Base-by-base conservation (phyloP, 2,113 vertebrate genomes). In the Grantiella picta region DNA sequence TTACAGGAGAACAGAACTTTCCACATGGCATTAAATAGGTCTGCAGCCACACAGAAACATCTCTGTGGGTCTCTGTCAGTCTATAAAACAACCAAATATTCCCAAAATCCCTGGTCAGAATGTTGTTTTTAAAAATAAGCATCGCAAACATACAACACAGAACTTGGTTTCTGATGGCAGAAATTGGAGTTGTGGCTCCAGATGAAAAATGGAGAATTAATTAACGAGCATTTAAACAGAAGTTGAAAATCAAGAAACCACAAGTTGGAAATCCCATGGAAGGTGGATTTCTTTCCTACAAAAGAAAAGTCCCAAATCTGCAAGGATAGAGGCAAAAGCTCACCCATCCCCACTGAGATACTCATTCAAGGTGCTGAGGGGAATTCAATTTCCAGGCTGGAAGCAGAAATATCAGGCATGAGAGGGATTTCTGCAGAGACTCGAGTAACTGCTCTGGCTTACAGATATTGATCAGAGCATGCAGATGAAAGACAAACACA, bases 401-500 rank as follows among this genome's bases (percentile, higher is more conserved):
- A 33, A 91, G 82, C 72, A 93, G 68, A 89, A 88, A 81, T 64
- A 77, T 18, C 72, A 81, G 89, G 49, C 71, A 17, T 8, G 64
- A 81, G 91, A 86, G 73, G 68, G 82, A 96, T 96, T 94, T 96
- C 88, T 93, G 92, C 80, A 76, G 82, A 88, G 86, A 27, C 78
- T 61, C 27, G 1, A 88, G 69, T 36, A 78, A 91, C 86, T 42
- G 94, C 84, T 79, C 64, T 29, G 87, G 59, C 75, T 96, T 64
- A 66, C 64, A 90, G 92, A 88, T 94, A 94, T 44, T 2, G 92
- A 96, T 94, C 93, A 71, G 90, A 86, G 85, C 92, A 95, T 70
- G 82, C 85, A 91, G 92, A 92, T 88, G 93, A 94, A 97, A 97
- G 90, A 90, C 82, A 92, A 91, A 90, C 85, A 70, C 75, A 33